Percentiles rank a stretch among this genome's conserved stretches.
Conservation (phyloP, 2,888 invertebrate species). For the Panopea generosa region DNA sequence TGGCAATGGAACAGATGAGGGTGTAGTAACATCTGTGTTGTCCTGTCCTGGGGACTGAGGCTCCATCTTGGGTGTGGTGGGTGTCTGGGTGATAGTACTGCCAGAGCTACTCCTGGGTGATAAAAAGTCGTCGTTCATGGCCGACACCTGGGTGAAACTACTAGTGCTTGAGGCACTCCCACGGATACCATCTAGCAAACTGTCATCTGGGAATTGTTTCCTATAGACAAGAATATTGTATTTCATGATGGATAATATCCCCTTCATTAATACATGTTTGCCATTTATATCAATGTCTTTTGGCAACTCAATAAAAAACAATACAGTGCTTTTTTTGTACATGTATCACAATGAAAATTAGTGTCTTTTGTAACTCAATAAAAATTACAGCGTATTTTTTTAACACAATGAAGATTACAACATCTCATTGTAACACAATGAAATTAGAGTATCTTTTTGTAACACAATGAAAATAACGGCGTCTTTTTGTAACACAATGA, state of each 20-base stretch:
- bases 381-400: too few relatives aligned
- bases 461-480: too few relatives aligned
- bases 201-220: slow-evolving; percentile 54
- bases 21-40: slow-evolving; percentile 66
- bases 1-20: slow-evolving; percentile 79
- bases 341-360: too few relatives aligned
- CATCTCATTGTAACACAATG: too few relatives aligned
- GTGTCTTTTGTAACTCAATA: too few relatives aligned
- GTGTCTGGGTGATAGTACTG: slow-evolving; percentile 76
- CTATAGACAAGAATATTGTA: slow-evolving; percentile 45
- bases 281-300: too few relatives aligned
- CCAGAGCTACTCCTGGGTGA: slow-evolving; percentile 73
- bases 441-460: too few relatives aligned
- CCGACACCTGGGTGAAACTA: slow-evolving; percentile 78
- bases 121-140: slow-evolving; percentile 62
- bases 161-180: slow-evolving; percentile 78
- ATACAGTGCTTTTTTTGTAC: too few relatives aligned
- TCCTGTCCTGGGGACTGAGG: slow-evolving; percentile 42
- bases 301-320: too few relatives aligned
- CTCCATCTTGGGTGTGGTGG: slow-evolving; percentile 51
- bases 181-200: slow-evolving; percentile 56
- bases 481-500: too few relatives aligned
- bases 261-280: too few relatives aligned
- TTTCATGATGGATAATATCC: background rate
- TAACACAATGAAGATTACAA: too few relatives aligned